Evolutionary conservation across 1,140 invertebrate species (phyloP).

Genomic region (Euura saliciscinereae): DNA sequence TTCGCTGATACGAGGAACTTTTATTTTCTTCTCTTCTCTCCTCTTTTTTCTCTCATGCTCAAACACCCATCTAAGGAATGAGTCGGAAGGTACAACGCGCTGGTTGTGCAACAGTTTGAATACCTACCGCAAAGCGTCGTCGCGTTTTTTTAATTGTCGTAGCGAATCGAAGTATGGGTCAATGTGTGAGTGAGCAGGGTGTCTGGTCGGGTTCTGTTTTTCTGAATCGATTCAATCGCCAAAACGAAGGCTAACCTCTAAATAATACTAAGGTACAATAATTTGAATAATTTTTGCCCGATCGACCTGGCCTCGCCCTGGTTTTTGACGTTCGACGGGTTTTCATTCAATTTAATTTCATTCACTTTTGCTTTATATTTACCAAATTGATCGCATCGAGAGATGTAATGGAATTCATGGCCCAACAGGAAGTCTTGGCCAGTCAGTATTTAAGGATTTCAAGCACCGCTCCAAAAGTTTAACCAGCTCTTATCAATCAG

Average conservation of each 20-base stretch:
- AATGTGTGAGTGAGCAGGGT: too few relatives aligned
- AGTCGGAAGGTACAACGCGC: neutral
- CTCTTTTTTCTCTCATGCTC: neutral
- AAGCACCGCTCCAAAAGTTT: neutral
- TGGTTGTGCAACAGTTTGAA: too few relatives aligned
- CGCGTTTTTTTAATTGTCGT: too few relatives aligned
- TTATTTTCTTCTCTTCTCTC: neutral
- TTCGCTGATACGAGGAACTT: neutral
- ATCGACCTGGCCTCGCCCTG: conserved; percentile 1
- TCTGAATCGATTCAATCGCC: too few relatives aligned
- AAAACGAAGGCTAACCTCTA: neutral
- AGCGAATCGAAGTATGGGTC: too few relatives aligned
- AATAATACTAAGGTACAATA: neutral
- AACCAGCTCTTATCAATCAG: neutral
- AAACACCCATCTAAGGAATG: neutral
- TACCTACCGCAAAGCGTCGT: too few relatives aligned
- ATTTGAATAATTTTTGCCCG: neutral
- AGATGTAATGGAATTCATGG: neutral
- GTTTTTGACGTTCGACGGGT: neutral
- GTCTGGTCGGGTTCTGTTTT: too few relatives aligned
- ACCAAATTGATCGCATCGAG: neutral
- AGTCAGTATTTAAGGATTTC: neutral
- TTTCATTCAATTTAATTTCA: neutral
- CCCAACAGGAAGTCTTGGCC: neutral
- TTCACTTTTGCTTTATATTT: too few relatives aligned